phyloP scores from a whole-genome alignment of 2,888 invertebrate genomes.

The Stegophylla sp. region DNA sequence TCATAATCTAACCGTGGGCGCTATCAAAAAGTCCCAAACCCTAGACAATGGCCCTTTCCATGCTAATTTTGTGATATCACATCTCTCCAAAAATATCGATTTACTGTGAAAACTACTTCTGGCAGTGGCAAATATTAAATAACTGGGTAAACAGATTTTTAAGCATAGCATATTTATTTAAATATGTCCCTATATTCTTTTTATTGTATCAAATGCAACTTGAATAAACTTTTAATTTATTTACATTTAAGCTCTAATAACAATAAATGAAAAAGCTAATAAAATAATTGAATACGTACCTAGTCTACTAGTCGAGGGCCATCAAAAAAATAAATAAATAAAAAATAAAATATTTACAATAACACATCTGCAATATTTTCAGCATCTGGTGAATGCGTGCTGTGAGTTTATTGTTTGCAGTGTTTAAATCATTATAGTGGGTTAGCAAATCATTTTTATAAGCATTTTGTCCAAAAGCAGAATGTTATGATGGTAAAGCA shows the following conservation, averaged over 20 bases:
- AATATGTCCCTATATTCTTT: no score
- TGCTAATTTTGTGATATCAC: no score
- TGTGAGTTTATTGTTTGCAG: not conserved
- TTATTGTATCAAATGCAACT: no score
- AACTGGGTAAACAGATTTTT: no score
- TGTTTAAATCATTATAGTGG: not conserved
- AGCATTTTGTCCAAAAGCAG: conserved; percentile 51
- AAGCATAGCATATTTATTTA: no score
- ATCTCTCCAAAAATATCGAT: no score
- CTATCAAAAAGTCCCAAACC: no score
- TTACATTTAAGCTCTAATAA: not conserved
- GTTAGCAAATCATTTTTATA: conserved; percentile 26
- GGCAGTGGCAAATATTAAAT: no score
- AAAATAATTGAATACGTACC: not conserved
- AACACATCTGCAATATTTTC: not conserved
- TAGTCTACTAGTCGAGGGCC: conserved; percentile 45
- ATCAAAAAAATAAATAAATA: conserved; percentile 41
- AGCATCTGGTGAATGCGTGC: not conserved
- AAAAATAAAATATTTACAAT: conserved; percentile 6
- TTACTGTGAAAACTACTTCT: no score
- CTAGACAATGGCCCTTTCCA: no score
- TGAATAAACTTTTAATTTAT: no score
- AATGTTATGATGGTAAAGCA: conserved; percentile 34
- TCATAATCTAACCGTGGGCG: no score
- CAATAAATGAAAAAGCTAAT: not conserved